phyloP scores from a whole-genome alignment of 2,797 vertebrate species.

The Sebastes vulpes region DNA sequence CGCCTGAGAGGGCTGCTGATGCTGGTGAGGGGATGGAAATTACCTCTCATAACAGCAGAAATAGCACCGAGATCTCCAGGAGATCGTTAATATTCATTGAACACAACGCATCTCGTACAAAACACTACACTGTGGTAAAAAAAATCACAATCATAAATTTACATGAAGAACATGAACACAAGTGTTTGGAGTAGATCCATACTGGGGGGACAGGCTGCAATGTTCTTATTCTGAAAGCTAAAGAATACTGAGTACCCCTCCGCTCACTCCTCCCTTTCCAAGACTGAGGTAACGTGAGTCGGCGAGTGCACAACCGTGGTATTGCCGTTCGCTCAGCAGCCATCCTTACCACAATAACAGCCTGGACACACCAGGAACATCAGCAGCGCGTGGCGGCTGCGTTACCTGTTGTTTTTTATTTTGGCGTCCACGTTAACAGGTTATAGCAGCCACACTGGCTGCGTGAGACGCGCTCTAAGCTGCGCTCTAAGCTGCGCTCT shows the following conservation, averaged over 20 bases:
- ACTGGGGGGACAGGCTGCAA: neutral
- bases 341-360: too few relatives aligned
- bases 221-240: neutral
- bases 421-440: too few relatives aligned
- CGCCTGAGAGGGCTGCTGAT: constrained; percentile 28
- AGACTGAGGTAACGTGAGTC: too few relatives aligned
- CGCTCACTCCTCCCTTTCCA: too few relatives aligned
- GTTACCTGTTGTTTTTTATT: too few relatives aligned
- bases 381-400: too few relatives aligned
- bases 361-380: too few relatives aligned
- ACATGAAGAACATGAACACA: constrained; percentile 21
- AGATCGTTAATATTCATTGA: constrained; percentile 70
- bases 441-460: too few relatives aligned
- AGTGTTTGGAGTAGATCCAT: neutral
- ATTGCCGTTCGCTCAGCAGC: too few relatives aligned
- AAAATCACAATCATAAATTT: constrained; percentile 8
- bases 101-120: constrained; percentile 7
- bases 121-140: constrained; percentile 2
- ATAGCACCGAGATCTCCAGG: constrained; percentile 30
- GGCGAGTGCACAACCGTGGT: too few relatives aligned
- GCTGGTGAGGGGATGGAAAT: constrained; percentile 46
- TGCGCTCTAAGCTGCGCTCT: too few relatives aligned
- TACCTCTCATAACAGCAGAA: constrained; percentile 42
- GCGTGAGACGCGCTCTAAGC: too few relatives aligned
- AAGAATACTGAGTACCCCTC: neutral